These are phyloP conservation scores for Colletes gigas DNA, from an alignment of 1,140 invertebrate species.

Conservation along the genomic window DNA sequence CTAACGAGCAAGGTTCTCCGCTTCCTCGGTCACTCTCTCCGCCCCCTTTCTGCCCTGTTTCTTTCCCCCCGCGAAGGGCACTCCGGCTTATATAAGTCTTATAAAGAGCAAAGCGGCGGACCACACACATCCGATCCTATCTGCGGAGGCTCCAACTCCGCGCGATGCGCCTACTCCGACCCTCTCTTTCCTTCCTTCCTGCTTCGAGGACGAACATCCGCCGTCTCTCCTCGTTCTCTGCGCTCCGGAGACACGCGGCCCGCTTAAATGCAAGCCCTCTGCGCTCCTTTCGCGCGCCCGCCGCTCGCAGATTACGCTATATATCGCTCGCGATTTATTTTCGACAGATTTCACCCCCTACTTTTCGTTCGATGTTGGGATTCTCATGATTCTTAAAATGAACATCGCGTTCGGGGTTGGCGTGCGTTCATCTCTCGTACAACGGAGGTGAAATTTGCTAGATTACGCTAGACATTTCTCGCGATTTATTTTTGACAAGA, in stretches of 20 bases:
- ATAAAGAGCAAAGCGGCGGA: conserved; percentile 80
- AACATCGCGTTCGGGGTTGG: too few relatives aligned
- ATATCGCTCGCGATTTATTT: conserved; percentile 46
- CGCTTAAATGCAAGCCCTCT: conserved; percentile 27
- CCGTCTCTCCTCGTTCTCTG: conserved; percentile 35
- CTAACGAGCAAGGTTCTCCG: conserved; percentile 78
- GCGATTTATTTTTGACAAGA: conserved; percentile 38
- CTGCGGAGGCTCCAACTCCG: conserved; percentile 65
- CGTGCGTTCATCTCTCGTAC: too few relatives aligned
- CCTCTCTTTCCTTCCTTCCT: conserved; percentile 48
- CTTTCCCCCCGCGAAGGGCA: conserved; percentile 50
- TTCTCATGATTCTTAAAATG: not conserved
- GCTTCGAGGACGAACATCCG: conserved; percentile 3
- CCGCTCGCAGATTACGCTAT: conserved; percentile 57
- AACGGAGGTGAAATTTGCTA: not conserved
- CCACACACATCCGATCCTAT: conserved; percentile 81
- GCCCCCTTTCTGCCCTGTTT: conserved; percentile 38
- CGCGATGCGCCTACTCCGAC: conserved; percentile 58
- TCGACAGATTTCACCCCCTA: not conserved
- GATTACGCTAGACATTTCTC: conserved; percentile 49
- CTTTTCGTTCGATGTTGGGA: not conserved
- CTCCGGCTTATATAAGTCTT: conserved; percentile 80
- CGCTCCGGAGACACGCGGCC: conserved; percentile 31
- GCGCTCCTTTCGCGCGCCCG: conserved; percentile 51
- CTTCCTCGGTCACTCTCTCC: conserved; percentile 5